Evolutionary conservation across 2,797 vertebrate genomes (phyloP).

Genomic region (Clarias platycephalus): DNA sequence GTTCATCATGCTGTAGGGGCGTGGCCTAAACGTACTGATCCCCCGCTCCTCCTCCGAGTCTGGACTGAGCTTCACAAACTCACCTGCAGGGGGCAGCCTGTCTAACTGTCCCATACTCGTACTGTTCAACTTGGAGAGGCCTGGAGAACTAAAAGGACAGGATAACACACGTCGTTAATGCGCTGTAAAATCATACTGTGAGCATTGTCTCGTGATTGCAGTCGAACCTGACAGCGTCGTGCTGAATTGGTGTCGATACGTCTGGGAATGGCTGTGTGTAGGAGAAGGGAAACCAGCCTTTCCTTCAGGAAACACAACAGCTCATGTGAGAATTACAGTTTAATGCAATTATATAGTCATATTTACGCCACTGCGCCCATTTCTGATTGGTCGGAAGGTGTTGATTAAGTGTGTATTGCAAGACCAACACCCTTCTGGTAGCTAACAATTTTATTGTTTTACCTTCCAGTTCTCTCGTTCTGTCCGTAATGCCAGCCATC

Average conservation of each 20-base stretch:
- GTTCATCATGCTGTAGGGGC: conserved; percentile 84
- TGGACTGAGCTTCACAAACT: conserved; percentile 60
- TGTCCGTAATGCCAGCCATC: conserved; percentile 86
- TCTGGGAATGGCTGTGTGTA: conserved; percentile 78
- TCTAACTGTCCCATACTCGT: conserved; percentile 82
- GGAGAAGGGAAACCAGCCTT: conserved; percentile 89
- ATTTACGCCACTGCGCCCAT: too few species aligned
- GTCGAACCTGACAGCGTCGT: conserved; percentile 65
- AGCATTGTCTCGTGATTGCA: neutral
- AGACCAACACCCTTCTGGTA: neutral
- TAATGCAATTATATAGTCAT: neutral
- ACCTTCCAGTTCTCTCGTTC: conserved; percentile 81
- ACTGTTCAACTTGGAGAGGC: conserved; percentile 81
- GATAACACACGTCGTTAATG: neutral
- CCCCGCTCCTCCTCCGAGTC: conserved; percentile 70
- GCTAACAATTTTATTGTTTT: conserved; percentile 12
- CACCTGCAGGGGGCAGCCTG: conserved; percentile 67
- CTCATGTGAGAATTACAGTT: neutral
- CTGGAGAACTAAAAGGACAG: conserved; percentile 64
- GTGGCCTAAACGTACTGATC: conserved; percentile 79
- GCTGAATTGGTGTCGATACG: conserved; percentile 67
- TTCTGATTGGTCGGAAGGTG: conserved; percentile 1
- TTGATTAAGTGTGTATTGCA: conserved; percentile 6
- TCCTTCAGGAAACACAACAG: conserved; percentile 66
- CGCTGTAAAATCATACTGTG: neutral